Evolutionary conservation across 1,140 invertebrate species (phyloP), one percentile per base, ranked within the genome.

Genomic region (Harlomillsia oculata): DNA sequence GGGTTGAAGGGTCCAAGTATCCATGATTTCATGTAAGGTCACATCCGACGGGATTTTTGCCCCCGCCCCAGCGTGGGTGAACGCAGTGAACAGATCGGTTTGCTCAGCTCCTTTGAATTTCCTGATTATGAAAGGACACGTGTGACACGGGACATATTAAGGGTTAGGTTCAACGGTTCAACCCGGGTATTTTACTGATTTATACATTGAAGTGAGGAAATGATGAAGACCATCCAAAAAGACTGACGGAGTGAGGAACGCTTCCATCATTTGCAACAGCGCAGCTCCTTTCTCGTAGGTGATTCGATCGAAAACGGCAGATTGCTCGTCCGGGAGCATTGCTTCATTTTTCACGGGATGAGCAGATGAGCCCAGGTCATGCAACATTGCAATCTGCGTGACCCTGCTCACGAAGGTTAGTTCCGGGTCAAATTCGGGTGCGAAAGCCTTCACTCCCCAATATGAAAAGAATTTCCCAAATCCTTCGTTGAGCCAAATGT

Each of bases 1-100:
- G 56, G 82, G 89, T 72, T 93, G 88, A 9, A 90, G 69, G 0
- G 87, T 91, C 89, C 90, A 95, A 0, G 88, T 89, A 64, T 93
- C 87, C 85, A 89, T 88, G 26, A 89, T 83, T 53, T 77, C 75
- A 59, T 79, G 79, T 0, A 89, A 78, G 0, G 79, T 81, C 1
- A 84, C n/a, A n/a, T n/a, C n/a, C n/a, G n/a, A n/a, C n/a, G n/a
- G n/a, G n/a, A n/a, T n/a, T 74, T 53, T 77, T 75, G n/a, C n/a
- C n/a, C n/a, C n/a, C n/a, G n/a, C n/a, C n/a, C n/a, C n/a, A n/a
- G n/a, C n/a, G n/a, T n/a, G n/a, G n/a, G n/a, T n/a, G n/a, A n/a
- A n/a, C n/a, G n/a, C n/a, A n/a, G n/a, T n/a, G n/a, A n/a, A n/a
- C n/a, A n/a, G n/a, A n/a, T n/a, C n/a, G n/a, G n/a, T n/a, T n/a